Conservation (phyloP, 1,140 invertebrate species). For the Proctacanthus coquilletti region DNA sequence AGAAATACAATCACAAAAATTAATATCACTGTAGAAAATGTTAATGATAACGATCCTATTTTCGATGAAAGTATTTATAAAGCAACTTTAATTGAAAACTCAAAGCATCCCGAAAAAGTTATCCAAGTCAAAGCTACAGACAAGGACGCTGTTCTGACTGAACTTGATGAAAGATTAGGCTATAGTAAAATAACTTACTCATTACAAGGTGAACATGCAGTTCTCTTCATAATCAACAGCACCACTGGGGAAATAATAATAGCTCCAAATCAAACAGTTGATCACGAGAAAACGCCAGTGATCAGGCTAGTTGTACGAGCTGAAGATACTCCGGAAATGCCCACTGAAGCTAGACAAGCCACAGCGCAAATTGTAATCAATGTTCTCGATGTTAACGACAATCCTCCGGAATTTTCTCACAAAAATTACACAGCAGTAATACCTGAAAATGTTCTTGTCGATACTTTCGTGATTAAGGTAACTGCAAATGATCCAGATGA, state of each 20-base stretch:
- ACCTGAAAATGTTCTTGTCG: conserved; percentile 53
- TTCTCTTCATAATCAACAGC: conserved; percentile 53
- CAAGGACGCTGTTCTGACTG: conserved; percentile 45
- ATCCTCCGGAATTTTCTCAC: conserved; percentile 37
- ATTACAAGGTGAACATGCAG: conserved; percentile 51
- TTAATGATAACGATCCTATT: conserved; percentile 64
- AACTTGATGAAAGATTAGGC: conserved; percentile 41
- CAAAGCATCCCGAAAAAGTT: conserved; percentile 47
- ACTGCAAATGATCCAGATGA: conserved; percentile 64
- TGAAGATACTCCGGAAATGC: conserved; percentile 51
- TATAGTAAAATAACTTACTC: conserved; percentile 53
- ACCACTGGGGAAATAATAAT: conserved; percentile 48
- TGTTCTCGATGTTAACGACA: conserved; percentile 71
- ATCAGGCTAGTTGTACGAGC: conserved; percentile 55
- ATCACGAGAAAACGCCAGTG: conserved; percentile 54
- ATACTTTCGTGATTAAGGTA: conserved; percentile 52
- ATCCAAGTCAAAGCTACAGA: conserved; percentile 54
- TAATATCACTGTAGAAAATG: conserved; percentile 54
- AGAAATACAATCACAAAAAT: conserved; percentile 47
- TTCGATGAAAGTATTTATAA: conserved; percentile 55
- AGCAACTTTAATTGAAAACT: conserved; percentile 52
- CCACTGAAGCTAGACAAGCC: conserved; percentile 42
- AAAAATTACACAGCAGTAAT: conserved; percentile 33
- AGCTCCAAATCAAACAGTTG: conserved; percentile 49
- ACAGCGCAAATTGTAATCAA: conserved; percentile 49